Evolutionary conservation across 2,888 invertebrate species (phyloP), one percentile per base, ranked within the genome.

Genomic region (Dorcus hopei): DNA sequence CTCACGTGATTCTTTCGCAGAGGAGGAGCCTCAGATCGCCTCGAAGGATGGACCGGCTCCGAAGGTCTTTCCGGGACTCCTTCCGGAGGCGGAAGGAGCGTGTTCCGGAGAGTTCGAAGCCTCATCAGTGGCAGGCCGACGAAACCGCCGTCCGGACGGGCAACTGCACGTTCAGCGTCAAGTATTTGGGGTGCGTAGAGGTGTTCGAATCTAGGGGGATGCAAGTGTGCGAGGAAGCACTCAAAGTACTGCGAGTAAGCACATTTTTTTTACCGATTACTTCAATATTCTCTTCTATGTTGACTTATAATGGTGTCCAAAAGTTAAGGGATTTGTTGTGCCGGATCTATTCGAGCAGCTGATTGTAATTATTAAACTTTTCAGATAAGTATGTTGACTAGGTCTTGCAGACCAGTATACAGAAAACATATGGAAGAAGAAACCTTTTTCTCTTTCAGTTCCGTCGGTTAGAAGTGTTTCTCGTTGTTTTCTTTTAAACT

Each of bases 151-250:
- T 99, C 26, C 85, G 97, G 48, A 91, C 93, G 55, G 97, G 97
- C 63, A 95, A 95, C 9, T 99, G 99, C 82, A 93, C 91, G 73
- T 99, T 99, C 82, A 90, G 93, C 68, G 98, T 99, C 69, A 97
- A 98, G 86, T 99, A 99, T 81, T 84, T 99, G 74, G 99, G 99
- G 65, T 97, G 97, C 79, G 96, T 98, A 49, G 99, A 99, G 82
- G 99, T 99, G 41, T 98, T 95, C 81, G 99, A 99, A 81, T 97
- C 97, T 7, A 86, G 99, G 74, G 99, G 99, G 51, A 99, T 99
- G 97, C 95, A 97, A 81, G 95, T 98, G 61, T 99, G 99, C 83
- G 99, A 99, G 80, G 97, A 97, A 80, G 99, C 99, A 52, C 85
- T 99, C 63, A 98, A 97, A 84, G 93, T 95, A 66, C 86, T 99